phyloP scores from a whole-genome alignment of 1,140 invertebrate genomes.

The Melitaea cinxia region DNA sequence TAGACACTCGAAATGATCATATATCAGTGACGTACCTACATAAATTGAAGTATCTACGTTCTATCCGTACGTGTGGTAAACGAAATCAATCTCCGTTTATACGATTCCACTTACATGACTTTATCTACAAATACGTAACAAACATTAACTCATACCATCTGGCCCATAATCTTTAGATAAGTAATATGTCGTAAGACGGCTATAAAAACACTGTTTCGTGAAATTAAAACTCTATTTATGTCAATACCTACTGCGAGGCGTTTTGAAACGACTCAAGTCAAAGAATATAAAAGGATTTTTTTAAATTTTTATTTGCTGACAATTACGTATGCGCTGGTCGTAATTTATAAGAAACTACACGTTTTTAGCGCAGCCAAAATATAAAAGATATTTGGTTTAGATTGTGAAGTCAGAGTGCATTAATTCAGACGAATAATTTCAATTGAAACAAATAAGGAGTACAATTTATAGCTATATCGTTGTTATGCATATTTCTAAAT shows the following conservation, averaged over 20 bases:
- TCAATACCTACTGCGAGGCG: neutral
- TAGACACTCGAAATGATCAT: too few relatives aligned
- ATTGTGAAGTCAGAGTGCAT: too few relatives aligned
- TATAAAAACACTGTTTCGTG: conserved; percentile 26
- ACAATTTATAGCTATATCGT: too few relatives aligned
- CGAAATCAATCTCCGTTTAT: conserved; percentile 17
- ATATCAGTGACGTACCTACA: too few relatives aligned
- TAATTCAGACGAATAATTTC: too few relatives aligned
- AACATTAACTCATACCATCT: conserved; percentile 28
- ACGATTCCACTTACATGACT: conserved; percentile 31
- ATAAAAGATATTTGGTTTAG: too few relatives aligned
- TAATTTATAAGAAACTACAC: neutral
- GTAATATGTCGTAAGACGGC: conserved; percentile 24
- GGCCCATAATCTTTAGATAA: conserved; percentile 24
- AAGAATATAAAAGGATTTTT: neutral
- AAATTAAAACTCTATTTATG: conserved; percentile 22
- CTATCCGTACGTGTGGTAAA: neutral
- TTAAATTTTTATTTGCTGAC: neutral
- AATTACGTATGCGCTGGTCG: neutral
- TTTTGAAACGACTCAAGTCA: neutral
- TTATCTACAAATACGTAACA: conserved; percentile 11
- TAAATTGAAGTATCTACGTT: too few relatives aligned
- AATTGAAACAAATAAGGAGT: too few relatives aligned
- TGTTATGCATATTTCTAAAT: too few relatives aligned
- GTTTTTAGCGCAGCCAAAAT: too few relatives aligned